Evolutionary conservation across 2,888 invertebrate genomes (phyloP).

Genomic region (Melipona bicolor): DNA sequence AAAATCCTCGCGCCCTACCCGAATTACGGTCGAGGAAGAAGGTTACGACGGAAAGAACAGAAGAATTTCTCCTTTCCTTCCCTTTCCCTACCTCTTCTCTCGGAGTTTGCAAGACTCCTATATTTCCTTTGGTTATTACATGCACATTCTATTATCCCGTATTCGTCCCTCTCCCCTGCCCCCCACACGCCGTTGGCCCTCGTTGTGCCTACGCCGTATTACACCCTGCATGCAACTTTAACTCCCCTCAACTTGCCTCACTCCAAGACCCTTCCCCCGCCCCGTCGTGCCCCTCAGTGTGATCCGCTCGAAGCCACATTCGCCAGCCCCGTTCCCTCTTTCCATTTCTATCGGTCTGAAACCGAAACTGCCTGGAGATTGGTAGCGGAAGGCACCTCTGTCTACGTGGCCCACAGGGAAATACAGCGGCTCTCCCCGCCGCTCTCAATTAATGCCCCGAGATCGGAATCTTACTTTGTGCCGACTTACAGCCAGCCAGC

Average conservation of each 20-base stretch:
- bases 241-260: conserved; percentile 32
- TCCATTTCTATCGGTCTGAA: conserved; percentile 61
- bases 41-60: neutral
- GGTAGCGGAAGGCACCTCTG: conserved; percentile 68
- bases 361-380: conserved; percentile 72
- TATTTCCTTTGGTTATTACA: conserved; percentile 79
- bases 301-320: conserved; percentile 43
- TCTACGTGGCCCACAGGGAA: conserved; percentile 79
- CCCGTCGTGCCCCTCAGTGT: neutral
- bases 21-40: neutral
- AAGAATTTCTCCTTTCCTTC: conserved; percentile 52
- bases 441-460: conserved; percentile 80
- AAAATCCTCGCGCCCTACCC: conserved; percentile 28
- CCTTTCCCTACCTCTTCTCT: conserved; percentile 60
- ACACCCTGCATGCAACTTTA: conserved; percentile 71
- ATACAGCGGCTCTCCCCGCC: conserved; percentile 67
- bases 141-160: conserved; percentile 80
- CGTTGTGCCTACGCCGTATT: conserved; percentile 60
- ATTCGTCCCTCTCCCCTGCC: conserved; percentile 58
- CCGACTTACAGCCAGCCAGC: conserved; percentile 40
- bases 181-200: conserved; percentile 29
- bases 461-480: conserved; percentile 82
- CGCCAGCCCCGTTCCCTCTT: conserved; percentile 38
- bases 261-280: neutral
- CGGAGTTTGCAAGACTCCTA: conserved; percentile 67